Conservation (phyloP, 2,888 invertebrate species). For the Sesia apiformis region DNA sequence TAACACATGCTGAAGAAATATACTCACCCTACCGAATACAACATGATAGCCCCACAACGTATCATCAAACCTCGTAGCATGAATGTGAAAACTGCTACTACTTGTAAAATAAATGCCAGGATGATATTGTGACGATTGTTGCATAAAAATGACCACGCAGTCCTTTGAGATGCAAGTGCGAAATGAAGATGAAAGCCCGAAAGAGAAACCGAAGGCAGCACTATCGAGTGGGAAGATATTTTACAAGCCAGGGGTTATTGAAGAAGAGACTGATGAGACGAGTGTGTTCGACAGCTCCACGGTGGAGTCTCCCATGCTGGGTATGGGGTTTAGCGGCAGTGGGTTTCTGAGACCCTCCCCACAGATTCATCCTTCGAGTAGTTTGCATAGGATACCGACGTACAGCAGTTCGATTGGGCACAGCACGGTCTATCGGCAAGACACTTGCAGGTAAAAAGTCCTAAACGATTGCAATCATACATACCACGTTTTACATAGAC, state of each 20-base stretch:
- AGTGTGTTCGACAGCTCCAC: conserved; percentile 62
- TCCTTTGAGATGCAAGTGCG: conserved; percentile 54
- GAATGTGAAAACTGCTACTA: no score
- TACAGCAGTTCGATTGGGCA: conserved; percentile 76
- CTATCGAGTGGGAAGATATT: conserved; percentile 62
- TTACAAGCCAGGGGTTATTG: conserved; percentile 58
- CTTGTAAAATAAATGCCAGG: conserved; percentile 13
- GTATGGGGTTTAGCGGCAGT: conserved; percentile 32
- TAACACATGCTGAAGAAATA: no score
- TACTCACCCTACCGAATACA: no score
- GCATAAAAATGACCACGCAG: conserved; percentile 31
- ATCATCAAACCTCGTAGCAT: no score
- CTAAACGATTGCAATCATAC: no score
- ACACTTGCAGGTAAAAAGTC: conserved; percentile 66
- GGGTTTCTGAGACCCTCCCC: conserved; percentile 40
- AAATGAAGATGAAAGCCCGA: conserved; percentile 29
- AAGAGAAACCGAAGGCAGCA: conserved; percentile 31
- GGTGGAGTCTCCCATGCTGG: conserved; percentile 58
- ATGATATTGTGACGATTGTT: conserved; percentile 30
- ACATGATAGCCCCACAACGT: no score
- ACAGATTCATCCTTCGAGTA: conserved; percentile 51
- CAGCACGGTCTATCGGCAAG: conserved; percentile 69
- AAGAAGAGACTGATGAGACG: conserved; percentile 64
- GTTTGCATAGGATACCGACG: conserved; percentile 74
- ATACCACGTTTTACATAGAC: no score